A percentile compares a stretch with the other conserved stretches of the same genome.
phyloP scores from a whole-genome alignment of 64 coral and sea anemone genomes.

The Pachyseris speciosa region DNA sequence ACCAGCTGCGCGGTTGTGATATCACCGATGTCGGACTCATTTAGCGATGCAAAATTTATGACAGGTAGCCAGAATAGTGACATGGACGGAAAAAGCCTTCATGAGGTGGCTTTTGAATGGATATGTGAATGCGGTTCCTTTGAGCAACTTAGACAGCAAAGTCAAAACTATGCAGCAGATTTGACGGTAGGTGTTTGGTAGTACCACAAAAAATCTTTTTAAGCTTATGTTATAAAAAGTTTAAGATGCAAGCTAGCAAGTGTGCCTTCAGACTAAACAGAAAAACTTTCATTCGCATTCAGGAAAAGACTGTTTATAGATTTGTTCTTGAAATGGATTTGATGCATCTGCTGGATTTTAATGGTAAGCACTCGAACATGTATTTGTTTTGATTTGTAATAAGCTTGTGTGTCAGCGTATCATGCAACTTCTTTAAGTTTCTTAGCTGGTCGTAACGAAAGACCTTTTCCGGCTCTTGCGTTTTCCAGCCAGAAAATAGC shows the following conservation, averaged over 20 bases:
- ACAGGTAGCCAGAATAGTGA: neutral
- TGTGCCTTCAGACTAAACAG: neutral
- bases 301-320: constrained; percentile 72
- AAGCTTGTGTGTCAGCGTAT: neutral
- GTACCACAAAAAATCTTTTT: neutral
- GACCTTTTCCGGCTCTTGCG: no score
- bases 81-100: neutral
- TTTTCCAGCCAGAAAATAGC: no score
- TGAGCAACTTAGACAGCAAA: constrained; percentile 7
- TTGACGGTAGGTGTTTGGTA: neutral
- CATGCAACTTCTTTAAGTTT: neutral
- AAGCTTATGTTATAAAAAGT: no score
- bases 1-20: no score
- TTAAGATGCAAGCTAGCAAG: neutral
- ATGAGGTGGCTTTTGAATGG: constrained; percentile 13
- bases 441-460: no score
- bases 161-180: neutral
- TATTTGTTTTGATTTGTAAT: neutral
- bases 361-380: constrained; percentile 47
- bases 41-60: no score
- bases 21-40: no score
- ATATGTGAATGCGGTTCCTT: constrained; percentile 10
- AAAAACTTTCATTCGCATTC: neutral
- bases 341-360: constrained; percentile 52
- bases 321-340: constrained; percentile 52